Evolutionary conservation across 2,888 invertebrate species (phyloP).

Genomic region (Gymnosoma rotundatum): DNA sequence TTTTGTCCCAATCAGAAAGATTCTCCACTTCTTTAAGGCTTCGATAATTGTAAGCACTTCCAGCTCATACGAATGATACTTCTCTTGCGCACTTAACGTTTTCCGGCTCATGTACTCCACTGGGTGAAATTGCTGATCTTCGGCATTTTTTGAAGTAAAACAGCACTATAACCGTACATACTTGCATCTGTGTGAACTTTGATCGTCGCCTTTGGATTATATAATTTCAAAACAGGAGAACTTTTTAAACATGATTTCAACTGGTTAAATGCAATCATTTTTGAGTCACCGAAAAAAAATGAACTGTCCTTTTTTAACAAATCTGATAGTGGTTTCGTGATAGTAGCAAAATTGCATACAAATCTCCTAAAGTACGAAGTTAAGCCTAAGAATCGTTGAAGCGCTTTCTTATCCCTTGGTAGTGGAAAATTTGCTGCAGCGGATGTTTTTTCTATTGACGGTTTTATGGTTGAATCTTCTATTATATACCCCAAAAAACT

Average conservation of each 20-base stretch:
- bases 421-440: constrained; percentile 53
- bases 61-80: constrained; percentile 72
- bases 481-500: too few relatives aligned
- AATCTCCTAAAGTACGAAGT: constrained; percentile 61
- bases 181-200: constrained; percentile 71
- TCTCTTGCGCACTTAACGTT: constrained; percentile 57
- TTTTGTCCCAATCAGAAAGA: constrained; percentile 74
- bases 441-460: constrained; percentile 56
- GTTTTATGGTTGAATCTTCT: constrained; percentile 21
- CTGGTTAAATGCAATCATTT: constrained; percentile 47
- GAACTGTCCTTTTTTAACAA: constrained; percentile 48
- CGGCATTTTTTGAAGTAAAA: constrained; percentile 23
- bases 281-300: constrained; percentile 56
- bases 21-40: constrained; percentile 70
- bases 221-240: constrained; percentile 46
- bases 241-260: constrained; percentile 51
- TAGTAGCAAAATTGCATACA: constrained; percentile 65
- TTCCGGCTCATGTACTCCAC: constrained; percentile 18
- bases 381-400: constrained; percentile 62
- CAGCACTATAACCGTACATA: constrained; percentile 65
- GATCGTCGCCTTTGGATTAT: constrained; percentile 52
- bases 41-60: constrained; percentile 65
- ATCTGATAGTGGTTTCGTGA: constrained; percentile 77
- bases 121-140: too few relatives aligned
- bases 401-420: constrained; percentile 45